A percentile compares a stretch with the other conserved stretches of the same genome.
Conservation (phyloP, 2,888 invertebrate genomes). For the Caenorhabditis angaria region DNA sequence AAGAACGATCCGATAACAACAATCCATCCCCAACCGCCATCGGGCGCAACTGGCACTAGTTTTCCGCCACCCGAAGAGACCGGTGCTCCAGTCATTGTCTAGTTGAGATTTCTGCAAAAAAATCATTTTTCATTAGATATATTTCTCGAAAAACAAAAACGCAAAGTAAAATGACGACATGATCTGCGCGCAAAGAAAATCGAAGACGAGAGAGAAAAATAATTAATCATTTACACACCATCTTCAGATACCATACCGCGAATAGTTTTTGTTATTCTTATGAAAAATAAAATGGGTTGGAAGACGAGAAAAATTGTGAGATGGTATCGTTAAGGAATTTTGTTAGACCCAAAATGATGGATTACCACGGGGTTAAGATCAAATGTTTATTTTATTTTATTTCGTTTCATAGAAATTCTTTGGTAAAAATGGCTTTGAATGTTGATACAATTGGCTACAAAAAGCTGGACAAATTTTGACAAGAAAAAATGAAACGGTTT, state of each 20-base stretch:
- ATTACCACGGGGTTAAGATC: neutral
- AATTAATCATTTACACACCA: slow-evolving; percentile 42
- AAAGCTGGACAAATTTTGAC: neutral
- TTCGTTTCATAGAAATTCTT: too few relatives aligned
- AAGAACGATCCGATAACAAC: slow-evolving; percentile 83
- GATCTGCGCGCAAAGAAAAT: slow-evolving; percentile 8
- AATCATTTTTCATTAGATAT: too few relatives aligned
- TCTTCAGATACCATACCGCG: slow-evolving; percentile 19
- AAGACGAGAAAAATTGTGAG: neutral
- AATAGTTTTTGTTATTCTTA: neutral
- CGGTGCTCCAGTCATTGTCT: slow-evolving; percentile 41
- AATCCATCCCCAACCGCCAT: slow-evolving; percentile 72
- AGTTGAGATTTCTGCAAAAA: slow-evolving; percentile 10
- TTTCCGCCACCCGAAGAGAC: slow-evolving; percentile 37
- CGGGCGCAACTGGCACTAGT: slow-evolving; percentile 66
- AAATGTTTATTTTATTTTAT: slow-evolving; percentile 1
- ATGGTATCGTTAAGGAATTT: neutral
- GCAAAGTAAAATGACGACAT: too few relatives aligned
- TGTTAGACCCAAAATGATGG: neutral
- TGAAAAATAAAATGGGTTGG: slow-evolving; percentile 4
- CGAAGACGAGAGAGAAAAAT: slow-evolving; percentile 11
- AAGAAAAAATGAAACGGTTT: neutral
- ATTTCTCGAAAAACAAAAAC: too few relatives aligned
- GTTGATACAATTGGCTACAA: neutral
- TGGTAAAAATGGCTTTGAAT: neutral